These are phyloP conservation scores for Smutsia gigantea DNA, from an alignment of 2,797 vertebrate species.

Conservation along the genomic window DNA sequence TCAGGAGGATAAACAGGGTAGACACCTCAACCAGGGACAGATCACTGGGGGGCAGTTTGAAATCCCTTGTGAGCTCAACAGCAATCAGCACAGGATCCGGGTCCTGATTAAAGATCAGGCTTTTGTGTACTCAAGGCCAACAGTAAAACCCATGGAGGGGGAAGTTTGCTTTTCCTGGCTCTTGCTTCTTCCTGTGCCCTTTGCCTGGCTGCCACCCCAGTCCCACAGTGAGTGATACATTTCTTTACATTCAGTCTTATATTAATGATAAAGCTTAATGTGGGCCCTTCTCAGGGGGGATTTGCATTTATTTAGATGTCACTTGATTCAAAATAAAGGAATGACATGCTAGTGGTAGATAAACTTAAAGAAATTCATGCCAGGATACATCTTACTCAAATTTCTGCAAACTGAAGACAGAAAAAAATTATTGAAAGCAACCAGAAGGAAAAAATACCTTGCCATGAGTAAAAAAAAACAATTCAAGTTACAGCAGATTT, in stretches of 20 bases:
- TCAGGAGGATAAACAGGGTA: constrained; percentile 11
- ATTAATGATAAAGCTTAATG: constrained; percentile 1
- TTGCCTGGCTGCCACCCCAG: neutral
- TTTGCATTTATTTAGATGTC: neutral
- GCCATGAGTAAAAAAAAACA: neutral
- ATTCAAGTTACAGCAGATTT: neutral
- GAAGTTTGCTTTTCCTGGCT: neutral
- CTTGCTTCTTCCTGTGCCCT: neutral
- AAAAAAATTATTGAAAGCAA: neutral
- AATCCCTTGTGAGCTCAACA: constrained; percentile 43
- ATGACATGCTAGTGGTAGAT: neutral
- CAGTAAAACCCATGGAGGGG: neutral
- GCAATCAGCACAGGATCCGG: neutral
- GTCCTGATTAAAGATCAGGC: constrained; percentile 1
- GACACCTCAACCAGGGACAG: neutral
- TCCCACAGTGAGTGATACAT: neutral
- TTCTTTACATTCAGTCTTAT: neutral
- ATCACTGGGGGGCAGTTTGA: neutral
- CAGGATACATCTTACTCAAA: neutral
- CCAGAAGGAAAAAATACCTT: neutral
- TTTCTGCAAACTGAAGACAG: neutral
- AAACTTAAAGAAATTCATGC: neutral
- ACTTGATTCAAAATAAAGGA: constrained; percentile 18
- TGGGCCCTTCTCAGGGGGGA: neutral
- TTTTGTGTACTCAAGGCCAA: neutral